Conservation (phyloP, 2,113 vertebrate genomes). For the Proterorhinus semilunaris region DNA sequence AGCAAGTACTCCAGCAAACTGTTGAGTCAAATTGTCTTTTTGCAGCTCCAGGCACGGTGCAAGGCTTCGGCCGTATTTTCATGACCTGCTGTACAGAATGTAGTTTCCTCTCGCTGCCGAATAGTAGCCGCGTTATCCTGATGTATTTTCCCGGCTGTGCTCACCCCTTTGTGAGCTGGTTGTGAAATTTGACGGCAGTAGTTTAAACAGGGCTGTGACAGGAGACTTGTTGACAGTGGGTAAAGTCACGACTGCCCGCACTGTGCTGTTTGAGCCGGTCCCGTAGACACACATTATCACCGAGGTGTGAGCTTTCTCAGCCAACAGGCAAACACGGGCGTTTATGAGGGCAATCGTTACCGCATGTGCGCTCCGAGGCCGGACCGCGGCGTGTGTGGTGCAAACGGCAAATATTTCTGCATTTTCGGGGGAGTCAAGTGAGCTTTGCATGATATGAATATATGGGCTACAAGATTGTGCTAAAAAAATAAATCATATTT, state of each 20-base stretch:
- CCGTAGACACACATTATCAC: conserved; percentile 3
- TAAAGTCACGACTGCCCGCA: not conserved
- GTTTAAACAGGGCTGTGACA: not conserved
- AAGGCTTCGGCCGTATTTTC: too few species aligned
- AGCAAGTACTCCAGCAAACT: too few species aligned
- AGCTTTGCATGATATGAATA: not conserved
- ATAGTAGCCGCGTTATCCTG: too few species aligned
- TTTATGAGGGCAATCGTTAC: not conserved
- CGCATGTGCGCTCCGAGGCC: not conserved
- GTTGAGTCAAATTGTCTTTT: too few species aligned
- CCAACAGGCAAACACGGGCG: not conserved
- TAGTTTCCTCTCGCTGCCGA: too few species aligned
- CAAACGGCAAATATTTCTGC: not conserved
- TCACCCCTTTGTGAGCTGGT: too few species aligned
- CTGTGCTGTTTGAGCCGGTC: not conserved
- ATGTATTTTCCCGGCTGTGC: too few species aligned
- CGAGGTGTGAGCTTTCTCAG: conserved; percentile 1
- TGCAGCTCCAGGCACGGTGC: too few species aligned
- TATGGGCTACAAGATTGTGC: too few species aligned
- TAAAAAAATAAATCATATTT: too few species aligned
- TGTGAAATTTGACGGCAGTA: too few species aligned
- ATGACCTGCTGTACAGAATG: too few species aligned
- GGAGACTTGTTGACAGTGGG: not conserved
- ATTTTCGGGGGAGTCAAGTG: not conserved
- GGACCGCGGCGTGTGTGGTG: not conserved